Evolutionary conservation across 2,888 invertebrate genomes (phyloP).

Genomic region (Plusia festucae): DNA sequence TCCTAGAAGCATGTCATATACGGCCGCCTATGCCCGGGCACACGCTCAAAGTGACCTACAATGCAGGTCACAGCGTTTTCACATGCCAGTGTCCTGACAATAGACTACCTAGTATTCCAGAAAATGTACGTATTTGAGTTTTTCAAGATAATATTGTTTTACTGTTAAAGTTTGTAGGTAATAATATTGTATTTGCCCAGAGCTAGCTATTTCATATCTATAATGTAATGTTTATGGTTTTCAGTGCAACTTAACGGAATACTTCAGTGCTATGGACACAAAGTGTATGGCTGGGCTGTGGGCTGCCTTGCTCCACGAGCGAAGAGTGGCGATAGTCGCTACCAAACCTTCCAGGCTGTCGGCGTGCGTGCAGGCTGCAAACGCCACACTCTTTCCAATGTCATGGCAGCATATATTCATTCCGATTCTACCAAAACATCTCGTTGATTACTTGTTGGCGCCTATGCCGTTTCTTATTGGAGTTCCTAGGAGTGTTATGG

Average conservation of each 20-base stretch:
- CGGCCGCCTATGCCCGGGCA: conserved; percentile 82
- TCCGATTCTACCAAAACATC: conserved; percentile 96
- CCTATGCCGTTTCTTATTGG: conserved; percentile 99
- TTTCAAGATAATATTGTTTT: no score
- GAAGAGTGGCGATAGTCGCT: conserved; percentile 97
- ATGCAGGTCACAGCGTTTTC: conserved; percentile 81
- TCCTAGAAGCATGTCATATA: conserved; percentile 81
- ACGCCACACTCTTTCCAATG: conserved; percentile 98
- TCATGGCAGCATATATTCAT: conserved; percentile 99
- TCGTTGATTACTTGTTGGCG: conserved; percentile 97
- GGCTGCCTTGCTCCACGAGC: conserved; percentile 98
- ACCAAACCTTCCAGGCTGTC: conserved; percentile 96
- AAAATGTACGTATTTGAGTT: conserved; percentile 93
- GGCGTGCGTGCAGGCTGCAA: conserved; percentile 98
- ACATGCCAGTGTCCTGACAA: conserved; percentile 93
- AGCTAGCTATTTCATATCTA: background rate
- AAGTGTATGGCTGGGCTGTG: conserved; percentile 98
- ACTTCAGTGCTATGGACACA: conserved; percentile 98
- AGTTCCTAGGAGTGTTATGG: conserved; percentile 95
- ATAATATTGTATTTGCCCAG: no score
- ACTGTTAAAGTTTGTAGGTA: no score
- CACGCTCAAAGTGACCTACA: conserved; percentile 79
- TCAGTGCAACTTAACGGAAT: conserved; percentile 98
- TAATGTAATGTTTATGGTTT: conserved; percentile 56
- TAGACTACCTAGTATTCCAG: conserved; percentile 97